Percentiles rank a stretch among this genome's conserved stretches.
These are phyloP conservation scores for Petroica traversi DNA, from an alignment of 2,113 vertebrate genomes.

Conservation along the genomic window DNA sequence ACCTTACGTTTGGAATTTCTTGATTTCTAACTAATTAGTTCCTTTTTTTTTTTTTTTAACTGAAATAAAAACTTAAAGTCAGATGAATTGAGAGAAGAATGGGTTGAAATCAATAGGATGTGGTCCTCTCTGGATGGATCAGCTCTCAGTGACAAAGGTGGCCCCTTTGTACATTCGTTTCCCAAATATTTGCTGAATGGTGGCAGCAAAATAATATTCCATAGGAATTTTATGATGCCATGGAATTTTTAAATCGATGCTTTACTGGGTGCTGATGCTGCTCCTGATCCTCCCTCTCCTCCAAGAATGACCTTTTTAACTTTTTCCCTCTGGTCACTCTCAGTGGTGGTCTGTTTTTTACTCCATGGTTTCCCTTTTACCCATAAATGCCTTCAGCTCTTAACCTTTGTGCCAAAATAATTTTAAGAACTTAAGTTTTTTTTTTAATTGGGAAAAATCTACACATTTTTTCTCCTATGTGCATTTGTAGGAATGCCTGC, in stretches of 20 bases:
- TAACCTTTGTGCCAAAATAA: neutral
- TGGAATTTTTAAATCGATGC: neutral
- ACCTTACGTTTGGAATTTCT: neutral
- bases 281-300: neutral
- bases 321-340: neutral
- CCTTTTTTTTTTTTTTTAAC: neutral
- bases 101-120: neutral
- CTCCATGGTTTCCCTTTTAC: neutral
- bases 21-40: neutral
- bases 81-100: neutral
- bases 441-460: neutral
- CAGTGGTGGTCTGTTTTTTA: neutral
- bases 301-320: neutral
- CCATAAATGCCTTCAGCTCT: neutral
- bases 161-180: neutral
- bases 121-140: neutral
- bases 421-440: neutral
- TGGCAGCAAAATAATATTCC: neutral
- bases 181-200: neutral
- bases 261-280: neutral
- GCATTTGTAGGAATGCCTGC: neutral
- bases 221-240: neutral
- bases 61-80: neutral
- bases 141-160: neutral
- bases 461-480: rapidly evolving